Percentiles rank a stretch among this genome's conserved stretches.
Conservation (phyloP, 1,140 invertebrate species). For the Lysiphlebus fabarum region DNA sequence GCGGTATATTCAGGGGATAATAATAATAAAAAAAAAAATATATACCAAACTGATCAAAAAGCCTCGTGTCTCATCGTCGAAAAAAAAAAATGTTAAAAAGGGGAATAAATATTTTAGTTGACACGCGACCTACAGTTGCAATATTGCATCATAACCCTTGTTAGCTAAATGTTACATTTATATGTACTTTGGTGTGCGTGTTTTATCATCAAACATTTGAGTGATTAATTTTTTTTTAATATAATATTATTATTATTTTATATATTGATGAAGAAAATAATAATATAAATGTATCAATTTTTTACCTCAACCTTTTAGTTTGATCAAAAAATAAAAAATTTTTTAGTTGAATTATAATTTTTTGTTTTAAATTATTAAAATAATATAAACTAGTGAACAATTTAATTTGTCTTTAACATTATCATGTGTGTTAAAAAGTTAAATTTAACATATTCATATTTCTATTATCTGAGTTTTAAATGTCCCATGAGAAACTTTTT, state of each 20-base stretch:
- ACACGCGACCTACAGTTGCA: constrained; percentile 10
- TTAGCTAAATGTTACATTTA: neutral
- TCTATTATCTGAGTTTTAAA: constrained; percentile 51
- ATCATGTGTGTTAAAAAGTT: constrained; percentile 25
- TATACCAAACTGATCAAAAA: no score
- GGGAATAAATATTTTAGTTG: neutral
- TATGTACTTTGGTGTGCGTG: constrained; percentile 1
- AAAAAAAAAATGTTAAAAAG: neutral
- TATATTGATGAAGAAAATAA: neutral
- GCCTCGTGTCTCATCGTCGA: no score
- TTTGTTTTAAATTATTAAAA: no score
- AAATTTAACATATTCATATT: constrained; percentile 47
- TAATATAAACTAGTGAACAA: neutral
- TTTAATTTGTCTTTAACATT: neutral
- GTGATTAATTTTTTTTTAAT: neutral
- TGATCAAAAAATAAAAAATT: no score
- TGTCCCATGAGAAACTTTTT: constrained; percentile 44
- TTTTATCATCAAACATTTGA: no score
- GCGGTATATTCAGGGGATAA: neutral
- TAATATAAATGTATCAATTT: neutral
- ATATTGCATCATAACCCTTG: neutral
- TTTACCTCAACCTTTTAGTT: neutral
- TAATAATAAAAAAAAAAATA: no score
- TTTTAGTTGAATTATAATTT: no score
- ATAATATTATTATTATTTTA: neutral